Conservation (phyloP, 2,113 vertebrate genomes). For the Scolopax mira region DNA sequence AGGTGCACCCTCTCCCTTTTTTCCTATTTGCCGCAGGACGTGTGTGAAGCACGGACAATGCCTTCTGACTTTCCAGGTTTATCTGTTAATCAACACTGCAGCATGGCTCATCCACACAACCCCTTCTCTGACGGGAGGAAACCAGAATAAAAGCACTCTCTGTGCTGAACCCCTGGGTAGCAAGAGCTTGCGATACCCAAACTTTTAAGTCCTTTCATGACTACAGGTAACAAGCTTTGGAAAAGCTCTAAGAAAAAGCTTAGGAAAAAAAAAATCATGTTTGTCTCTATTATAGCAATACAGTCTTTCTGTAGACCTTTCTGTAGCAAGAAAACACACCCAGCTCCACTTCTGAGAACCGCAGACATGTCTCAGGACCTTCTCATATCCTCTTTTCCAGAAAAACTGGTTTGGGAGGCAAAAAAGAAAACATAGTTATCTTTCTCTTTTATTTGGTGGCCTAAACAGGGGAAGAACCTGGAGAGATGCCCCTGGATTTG, state of each 20-base stretch:
- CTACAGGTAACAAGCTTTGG: accelerated
- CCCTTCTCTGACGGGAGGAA: not conserved
- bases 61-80: not conserved
- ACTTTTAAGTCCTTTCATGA: not conserved
- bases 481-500: not conserved
- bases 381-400: not conserved
- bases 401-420: not conserved
- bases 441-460: not conserved
- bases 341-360: not conserved
- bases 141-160: not conserved
- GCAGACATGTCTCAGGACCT: not conserved
- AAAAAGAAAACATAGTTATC: not conserved
- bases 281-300: not conserved
- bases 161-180: not conserved
- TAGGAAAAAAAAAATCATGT: not conserved
- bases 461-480: not conserved
- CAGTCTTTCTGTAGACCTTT: not conserved
- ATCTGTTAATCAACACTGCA: accelerated
- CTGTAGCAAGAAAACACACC: not conserved
- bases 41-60: not conserved
- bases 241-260: not conserved
- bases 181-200: not conserved
- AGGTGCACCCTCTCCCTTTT: not conserved
- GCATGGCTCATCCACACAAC: not conserved
- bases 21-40: not conserved